Evolutionary conservation across 37 sponge, comb jelly and placozoan genomes (phyloP), one percentile per base, ranked within the genome.

Genomic region (Oopsacas minuta): DNA sequence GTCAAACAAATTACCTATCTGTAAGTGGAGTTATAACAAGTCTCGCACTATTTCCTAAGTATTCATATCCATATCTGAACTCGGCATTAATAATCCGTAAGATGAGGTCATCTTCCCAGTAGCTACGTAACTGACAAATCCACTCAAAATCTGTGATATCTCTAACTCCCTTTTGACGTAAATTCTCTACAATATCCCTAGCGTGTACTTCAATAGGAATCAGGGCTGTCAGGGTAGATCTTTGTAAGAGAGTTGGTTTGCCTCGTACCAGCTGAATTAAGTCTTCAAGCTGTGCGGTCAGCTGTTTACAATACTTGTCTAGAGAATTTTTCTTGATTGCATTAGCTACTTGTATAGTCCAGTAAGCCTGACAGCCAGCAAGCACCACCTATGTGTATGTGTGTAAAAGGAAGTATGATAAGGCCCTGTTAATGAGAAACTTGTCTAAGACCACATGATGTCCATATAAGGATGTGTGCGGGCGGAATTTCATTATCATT

Each of bases 161-260:
- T 87, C 89, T 93, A 82, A 94, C 95, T 0, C 86, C 90, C 82
- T 93, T 95, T n/a, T 92, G 91, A 35, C 93, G 85, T 93, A 97
- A 91, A 83, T 94, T 93, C 83, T 82, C 83, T 37, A 92, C 91
- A 81, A 97, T 95, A 85, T 97, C 99, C 39, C 99, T 37, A 17
- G 93, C 95, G 83, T 97, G 99, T 69, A 97, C 99, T 90, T 97
- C 99, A 12, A 97, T 94, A 39, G 94, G 95, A 85, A 97, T 97
- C 81, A 97, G 89, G 37, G 99, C 95, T 28, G 95, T 94, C 87
- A 97, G n/a, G 83, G 94, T 91, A 36, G 85, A 87, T 0, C 99
- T 84, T 0, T 82, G 83, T 30, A 97, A 86, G 82, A 90, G 87
- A 53, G 90, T 88, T 39, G 94, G 88, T 82, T 94, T 91, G 17